Conservation (phyloP, 2,888 invertebrate species). For the Orthosia gothica region DNA sequence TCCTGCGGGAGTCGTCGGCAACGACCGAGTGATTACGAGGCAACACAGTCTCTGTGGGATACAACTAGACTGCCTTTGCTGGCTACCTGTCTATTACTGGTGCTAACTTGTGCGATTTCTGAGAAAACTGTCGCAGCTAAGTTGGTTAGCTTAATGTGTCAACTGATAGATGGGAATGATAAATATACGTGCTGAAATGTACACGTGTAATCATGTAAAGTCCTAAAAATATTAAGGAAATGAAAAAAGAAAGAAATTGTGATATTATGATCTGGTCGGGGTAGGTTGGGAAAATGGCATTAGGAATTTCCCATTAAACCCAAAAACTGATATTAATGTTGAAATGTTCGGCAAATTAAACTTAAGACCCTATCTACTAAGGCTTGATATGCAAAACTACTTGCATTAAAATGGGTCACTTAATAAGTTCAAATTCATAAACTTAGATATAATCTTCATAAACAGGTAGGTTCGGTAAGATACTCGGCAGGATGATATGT, state of each 20-base stretch:
- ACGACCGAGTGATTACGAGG: constrained; percentile 42
- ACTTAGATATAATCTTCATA: too few species aligned
- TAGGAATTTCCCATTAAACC: background rate
- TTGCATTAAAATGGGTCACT: background rate
- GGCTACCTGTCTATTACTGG: constrained; percentile 34
- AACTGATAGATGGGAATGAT: constrained; percentile 8
- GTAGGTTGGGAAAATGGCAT: background rate
- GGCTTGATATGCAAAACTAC: background rate
- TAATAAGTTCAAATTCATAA: background rate
- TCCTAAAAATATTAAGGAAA: too few species aligned
- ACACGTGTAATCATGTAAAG: background rate
- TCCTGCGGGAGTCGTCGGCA: constrained; percentile 12
- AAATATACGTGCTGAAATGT: background rate
- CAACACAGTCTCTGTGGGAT: constrained; percentile 37
- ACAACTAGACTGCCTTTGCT: constrained; percentile 11
- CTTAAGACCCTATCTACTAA: background rate
- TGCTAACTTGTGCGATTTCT: constrained; percentile 42
- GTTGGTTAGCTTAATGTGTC: background rate
- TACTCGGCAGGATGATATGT: background rate
- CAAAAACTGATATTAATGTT: background rate
- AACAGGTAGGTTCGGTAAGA: too few species aligned
- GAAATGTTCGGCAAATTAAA: background rate
- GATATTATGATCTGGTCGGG: background rate
- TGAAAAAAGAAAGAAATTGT: too few species aligned
- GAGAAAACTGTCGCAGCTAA: constrained; percentile 26